Percentiles rank a stretch among this genome's conserved stretches.
These are phyloP conservation scores for Lathronympha strigana DNA, from an alignment of 2,888 invertebrate genomes.

Conservation along the genomic window DNA sequence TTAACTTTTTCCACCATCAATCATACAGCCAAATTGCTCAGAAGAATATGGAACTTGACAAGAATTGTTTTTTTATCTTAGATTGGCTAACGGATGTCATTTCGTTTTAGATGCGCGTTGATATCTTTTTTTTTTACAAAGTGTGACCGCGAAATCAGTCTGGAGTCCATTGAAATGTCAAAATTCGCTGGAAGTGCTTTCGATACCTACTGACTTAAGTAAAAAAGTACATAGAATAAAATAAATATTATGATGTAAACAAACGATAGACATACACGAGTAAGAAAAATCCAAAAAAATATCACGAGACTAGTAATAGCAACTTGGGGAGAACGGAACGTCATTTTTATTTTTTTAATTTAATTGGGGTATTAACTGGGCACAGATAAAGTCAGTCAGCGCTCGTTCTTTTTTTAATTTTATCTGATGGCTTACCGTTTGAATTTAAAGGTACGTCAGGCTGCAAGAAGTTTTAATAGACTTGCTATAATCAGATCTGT, in stretches of 20 bases:
- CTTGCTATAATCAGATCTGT: conserved; percentile 73
- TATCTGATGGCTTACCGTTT: conserved; percentile 83
- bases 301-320: conserved; percentile 45
- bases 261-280: too few species aligned
- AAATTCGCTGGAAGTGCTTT: too few species aligned
- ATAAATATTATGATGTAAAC: too few species aligned
- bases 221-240: too few species aligned
- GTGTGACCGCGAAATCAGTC: too few species aligned
- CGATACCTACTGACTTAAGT: too few species aligned
- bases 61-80: conserved; percentile 26
- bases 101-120: conserved; percentile 25
- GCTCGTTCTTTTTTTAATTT: conserved; percentile 64
- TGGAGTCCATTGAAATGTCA: too few species aligned
- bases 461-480: conserved; percentile 81
- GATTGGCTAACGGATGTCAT: conserved; percentile 25
- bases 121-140: not conserved
- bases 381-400: conserved; percentile 77
- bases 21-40: conserved; percentile 49
- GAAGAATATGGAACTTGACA: conserved; percentile 46
- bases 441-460: conserved; percentile 80
- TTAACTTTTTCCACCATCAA: conserved; percentile 57
- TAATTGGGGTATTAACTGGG: conserved; percentile 81
- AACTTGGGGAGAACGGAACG: conserved; percentile 60
- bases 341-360: conserved; percentile 74
- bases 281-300: conserved; percentile 41